These are phyloP conservation scores for Leptothorax acervorum DNA, from an alignment of 2,888 invertebrate species.

Conservation along the genomic window DNA sequence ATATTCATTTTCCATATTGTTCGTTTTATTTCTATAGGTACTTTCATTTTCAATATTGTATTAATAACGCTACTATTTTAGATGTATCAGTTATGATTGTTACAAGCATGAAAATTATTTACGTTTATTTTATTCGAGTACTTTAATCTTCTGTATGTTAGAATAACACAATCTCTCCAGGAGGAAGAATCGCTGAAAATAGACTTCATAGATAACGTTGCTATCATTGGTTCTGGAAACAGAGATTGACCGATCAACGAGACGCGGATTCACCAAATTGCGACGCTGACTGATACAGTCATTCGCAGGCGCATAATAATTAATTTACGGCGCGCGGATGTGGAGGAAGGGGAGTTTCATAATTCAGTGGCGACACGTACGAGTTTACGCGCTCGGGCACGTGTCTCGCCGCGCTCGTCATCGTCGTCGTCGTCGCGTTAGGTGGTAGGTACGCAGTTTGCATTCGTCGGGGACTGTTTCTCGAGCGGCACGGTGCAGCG, in stretches of 20 bases:
- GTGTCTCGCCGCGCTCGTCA: slow-evolving; percentile 42
- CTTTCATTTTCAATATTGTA: neutral
- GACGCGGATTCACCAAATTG: slow-evolving; percentile 46
- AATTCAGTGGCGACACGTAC: slow-evolving; percentile 67
- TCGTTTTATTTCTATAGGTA: neutral
- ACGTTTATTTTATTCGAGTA: neutral
- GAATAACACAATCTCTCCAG: neutral
- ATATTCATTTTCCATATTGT: neutral
- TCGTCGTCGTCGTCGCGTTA: slow-evolving; percentile 30
- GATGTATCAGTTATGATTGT: neutral
- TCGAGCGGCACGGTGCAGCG: slow-evolving; percentile 60
- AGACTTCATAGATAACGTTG: neutral
- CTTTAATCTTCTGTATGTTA: neutral
- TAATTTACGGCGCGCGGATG: slow-evolving; percentile 60
- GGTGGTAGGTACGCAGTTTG: slow-evolving; percentile 46
- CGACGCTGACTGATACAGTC: slow-evolving; percentile 38
- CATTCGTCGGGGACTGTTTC: slow-evolving; percentile 70
- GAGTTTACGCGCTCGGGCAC: slow-evolving; percentile 67
- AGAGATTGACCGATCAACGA: slow-evolving; percentile 40
- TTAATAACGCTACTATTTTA: neutral
- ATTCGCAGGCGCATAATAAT: slow-evolving; percentile 61
- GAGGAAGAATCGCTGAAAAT: neutral
- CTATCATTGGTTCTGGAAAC: neutral
- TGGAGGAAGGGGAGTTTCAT: slow-evolving; percentile 58
- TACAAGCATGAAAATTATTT: neutral